A percentile compares a stretch with the other conserved stretches of the same genome.
phyloP scores from a whole-genome alignment of 2,113 vertebrate genomes.

The Gallinago media region DNA sequence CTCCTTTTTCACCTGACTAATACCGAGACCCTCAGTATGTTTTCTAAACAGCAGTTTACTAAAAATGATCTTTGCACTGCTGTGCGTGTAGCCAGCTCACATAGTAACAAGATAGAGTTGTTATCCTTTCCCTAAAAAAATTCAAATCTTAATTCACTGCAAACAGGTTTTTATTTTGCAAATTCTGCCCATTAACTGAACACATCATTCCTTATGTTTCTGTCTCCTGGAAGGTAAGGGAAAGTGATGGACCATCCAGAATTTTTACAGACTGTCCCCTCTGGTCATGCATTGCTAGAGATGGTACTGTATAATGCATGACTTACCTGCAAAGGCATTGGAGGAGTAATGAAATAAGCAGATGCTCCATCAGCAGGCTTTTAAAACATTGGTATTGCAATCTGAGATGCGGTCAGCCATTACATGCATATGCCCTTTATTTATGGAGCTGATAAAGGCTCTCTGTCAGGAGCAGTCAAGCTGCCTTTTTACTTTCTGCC shows the following conservation, averaged over 20 bases:
- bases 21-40: not conserved
- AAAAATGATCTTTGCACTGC: conserved; percentile 20
- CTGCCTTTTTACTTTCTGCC: not conserved
- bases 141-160: not conserved
- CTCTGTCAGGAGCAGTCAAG: not conserved
- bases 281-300: not conserved
- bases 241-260: not conserved
- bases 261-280: conserved; percentile 22
- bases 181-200: not conserved
- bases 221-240: not conserved
- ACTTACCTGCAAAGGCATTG: conserved; percentile 39
- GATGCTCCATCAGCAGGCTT: conserved; percentile 63
- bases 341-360: conserved; percentile 57
- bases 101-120: not conserved
- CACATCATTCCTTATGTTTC: not conserved
- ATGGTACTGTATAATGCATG: conserved; percentile 4
- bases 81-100: not conserved
- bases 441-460: conserved; percentile 47
- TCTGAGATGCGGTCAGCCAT: conserved; percentile 51
- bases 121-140: not conserved
- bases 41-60: not conserved
- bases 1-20: conserved; percentile 9
- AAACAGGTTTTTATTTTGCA: not conserved
- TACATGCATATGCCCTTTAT: conserved; percentile 37
- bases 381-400: conserved; percentile 59